Conservation (phyloP, 2,888 invertebrate species). For the Chrysomela aeneicollis region DNA sequence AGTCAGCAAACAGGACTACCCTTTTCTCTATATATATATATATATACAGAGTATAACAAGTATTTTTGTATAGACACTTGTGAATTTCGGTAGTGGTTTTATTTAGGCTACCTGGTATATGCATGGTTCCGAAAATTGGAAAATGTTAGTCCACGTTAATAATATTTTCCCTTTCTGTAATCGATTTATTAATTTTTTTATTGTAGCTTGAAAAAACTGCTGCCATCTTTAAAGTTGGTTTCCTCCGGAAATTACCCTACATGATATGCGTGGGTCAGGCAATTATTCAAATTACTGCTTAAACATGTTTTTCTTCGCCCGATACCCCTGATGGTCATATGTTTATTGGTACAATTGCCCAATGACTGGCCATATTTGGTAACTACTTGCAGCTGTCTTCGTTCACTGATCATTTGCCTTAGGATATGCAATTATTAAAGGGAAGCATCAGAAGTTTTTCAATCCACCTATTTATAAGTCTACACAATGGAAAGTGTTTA, state of each 20-base stretch:
- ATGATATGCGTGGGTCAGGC: slow-evolving; percentile 44
- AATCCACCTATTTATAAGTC: not conserved
- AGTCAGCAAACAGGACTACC: too few relatives aligned
- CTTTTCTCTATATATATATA: too few relatives aligned
- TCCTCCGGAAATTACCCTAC: not conserved
- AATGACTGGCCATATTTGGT: slow-evolving; percentile 36
- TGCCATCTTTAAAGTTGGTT: not conserved
- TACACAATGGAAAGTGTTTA: too few relatives aligned
- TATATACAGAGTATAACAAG: too few relatives aligned
- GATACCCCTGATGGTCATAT: slow-evolving; percentile 49
- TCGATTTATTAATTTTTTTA: slow-evolving; percentile 3
- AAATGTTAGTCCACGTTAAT: not conserved
- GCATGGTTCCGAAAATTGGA: too few relatives aligned
- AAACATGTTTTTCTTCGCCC: slow-evolving; percentile 42
- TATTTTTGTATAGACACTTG: too few relatives aligned
- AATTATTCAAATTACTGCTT: slow-evolving; percentile 51
- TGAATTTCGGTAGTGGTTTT: too few relatives aligned
- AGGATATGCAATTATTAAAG: slow-evolving; percentile 9
- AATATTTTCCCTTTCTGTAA: not conserved
- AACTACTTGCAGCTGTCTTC: slow-evolving; percentile 40
- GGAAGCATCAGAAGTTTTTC: not conserved
- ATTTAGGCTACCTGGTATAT: too few relatives aligned
- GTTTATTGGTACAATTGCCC: slow-evolving; percentile 51
- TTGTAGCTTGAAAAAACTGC: not conserved
- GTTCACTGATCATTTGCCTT: slow-evolving; percentile 13